Conservation (phyloP, 1,140 invertebrate species). For the Orius insidiosus region DNA sequence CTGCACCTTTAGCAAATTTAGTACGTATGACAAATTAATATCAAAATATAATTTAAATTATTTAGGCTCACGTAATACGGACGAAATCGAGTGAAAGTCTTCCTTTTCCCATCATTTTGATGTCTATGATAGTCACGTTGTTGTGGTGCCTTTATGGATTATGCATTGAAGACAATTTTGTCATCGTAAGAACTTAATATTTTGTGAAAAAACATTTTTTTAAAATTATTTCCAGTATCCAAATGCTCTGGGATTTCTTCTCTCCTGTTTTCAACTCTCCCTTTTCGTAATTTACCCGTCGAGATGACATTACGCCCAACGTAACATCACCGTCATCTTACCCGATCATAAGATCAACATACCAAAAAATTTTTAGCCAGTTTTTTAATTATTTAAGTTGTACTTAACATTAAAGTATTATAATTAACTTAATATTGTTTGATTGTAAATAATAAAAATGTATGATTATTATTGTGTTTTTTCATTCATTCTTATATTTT, state of each 20-base stretch:
- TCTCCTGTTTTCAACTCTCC: slow-evolving; percentile 40
- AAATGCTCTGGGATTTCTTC: slow-evolving; percentile 40
- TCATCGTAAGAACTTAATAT: slow-evolving; percentile 45
- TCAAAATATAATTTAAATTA: slow-evolving; percentile 13
- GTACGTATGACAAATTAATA: slow-evolving; percentile 28
- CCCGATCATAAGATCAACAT: slow-evolving; percentile 6
- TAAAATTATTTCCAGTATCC: slow-evolving; percentile 40
- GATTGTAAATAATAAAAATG: no score
- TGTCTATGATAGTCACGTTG: slow-evolving; percentile 51
- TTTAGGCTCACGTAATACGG: slow-evolving; percentile 48
- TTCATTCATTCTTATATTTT: no score
- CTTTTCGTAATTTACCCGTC: slow-evolving; percentile 45
- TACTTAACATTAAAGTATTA: no score
- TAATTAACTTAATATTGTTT: no score
- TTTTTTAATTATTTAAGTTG: no score
- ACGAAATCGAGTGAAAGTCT: slow-evolving; percentile 56
- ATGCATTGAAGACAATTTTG: slow-evolving; percentile 52
- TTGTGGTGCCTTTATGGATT: slow-evolving; percentile 65
- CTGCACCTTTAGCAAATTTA: slow-evolving; percentile 54
- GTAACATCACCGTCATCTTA: slow-evolving; percentile 1
- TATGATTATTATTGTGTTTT: no score
- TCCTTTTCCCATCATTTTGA: slow-evolving; percentile 65
- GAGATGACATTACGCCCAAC: slow-evolving; percentile 3
- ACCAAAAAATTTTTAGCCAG: background rate
- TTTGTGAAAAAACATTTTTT: slow-evolving; percentile 13